Percentiles rank a stretch among this genome's conserved stretches.
Evolutionary conservation across 1,140 invertebrate genomes (phyloP).

Genomic region (Drosophila biarmipes): DNA sequence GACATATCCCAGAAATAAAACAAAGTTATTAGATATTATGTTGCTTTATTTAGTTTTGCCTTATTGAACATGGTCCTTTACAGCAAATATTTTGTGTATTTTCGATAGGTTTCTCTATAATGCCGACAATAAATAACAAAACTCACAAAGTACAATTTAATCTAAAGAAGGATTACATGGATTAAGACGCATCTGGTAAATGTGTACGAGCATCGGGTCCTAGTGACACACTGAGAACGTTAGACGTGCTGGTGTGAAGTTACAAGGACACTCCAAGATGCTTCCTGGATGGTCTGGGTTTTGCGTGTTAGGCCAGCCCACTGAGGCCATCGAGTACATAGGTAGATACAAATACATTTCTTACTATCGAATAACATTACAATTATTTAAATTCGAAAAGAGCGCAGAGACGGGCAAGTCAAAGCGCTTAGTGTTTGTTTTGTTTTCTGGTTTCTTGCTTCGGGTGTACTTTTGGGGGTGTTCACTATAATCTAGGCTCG

Average conservation of each 20-base stretch:
- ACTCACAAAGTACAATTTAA: conserved; percentile 78
- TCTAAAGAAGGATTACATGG: conserved; percentile 60
- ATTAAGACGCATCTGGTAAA: conserved; percentile 21
- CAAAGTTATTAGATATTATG: conserved; percentile 50
- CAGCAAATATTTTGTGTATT: conserved; percentile 77
- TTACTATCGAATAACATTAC: conserved; percentile 66
- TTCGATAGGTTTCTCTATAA: conserved; percentile 72
- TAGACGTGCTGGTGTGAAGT: conserved; percentile 52
- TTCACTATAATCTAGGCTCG: conserved; percentile 31
- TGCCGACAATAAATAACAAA: conserved; percentile 82
- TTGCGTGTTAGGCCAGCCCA: conserved; percentile 39
- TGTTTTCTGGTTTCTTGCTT: conserved; percentile 10
- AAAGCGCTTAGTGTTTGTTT: conserved; percentile 72
- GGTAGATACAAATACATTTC: conserved; percentile 33
- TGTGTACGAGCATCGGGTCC: conserved; percentile 25
- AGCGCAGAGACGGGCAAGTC: conserved; percentile 59
- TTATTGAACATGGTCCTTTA: conserved; percentile 69
- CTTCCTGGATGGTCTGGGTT: conserved; percentile 18
- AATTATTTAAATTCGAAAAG: conserved; percentile 82
- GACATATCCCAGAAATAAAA: not conserved
- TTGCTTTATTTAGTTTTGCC: conserved; percentile 81
- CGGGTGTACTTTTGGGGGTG: conserved; percentile 5
- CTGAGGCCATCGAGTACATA: conserved; percentile 31
- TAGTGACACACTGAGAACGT: conserved; percentile 53
- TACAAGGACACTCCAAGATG: not conserved